Evolutionary conservation across 1,140 invertebrate species (phyloP), one percentile per base, ranked within the genome.

Genomic region (Drosophila ogumai): DNA sequence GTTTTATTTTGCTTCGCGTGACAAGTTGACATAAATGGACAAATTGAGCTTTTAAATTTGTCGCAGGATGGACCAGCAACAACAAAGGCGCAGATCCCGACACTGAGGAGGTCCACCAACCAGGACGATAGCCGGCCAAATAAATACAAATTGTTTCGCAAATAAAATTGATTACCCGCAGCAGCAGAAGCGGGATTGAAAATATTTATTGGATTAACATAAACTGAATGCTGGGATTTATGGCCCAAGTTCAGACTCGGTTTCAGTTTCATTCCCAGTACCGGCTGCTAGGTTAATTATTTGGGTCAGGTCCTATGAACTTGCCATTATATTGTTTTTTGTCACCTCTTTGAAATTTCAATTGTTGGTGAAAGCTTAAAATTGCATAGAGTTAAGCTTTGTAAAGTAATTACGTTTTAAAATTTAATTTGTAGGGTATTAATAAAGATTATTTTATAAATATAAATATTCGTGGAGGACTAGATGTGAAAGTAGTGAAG

Each of bases 11-110:
- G 67, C 74, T 81, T 90, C 81, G 81, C 85, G 86, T 90, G 85
- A 90, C 85, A 90, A 90, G 81, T 90, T 90, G 85, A 90, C 85
- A 90, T 90, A 90, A 90, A 90, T 88, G 81, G 85, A 90, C 85
- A 90, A 90, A 90, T 90, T 90, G 85, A 90, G 85, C 85, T 90
- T 90, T 90, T 90, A 90, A 90, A 90, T 90, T 90, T 88, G 84
- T 75, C 75, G 64, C 85, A 76, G 66, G 63, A 78, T 75, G 74
- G 50, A 72, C 47, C 47, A 67, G 46, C 36, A 46, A 28, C 71
- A 7, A 43, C 10, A 38, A 10, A 32, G 38, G 32, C 50, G n/a
- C 41, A 50, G 34, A 54, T 38, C 36, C 73, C 31, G 43, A 47
- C 47, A 31, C 58, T 9, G 43, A 49, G 61, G 36, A 81, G 59